phyloP scores from a whole-genome alignment of 2,888 invertebrate species.

The Kryphioiulus occultus region DNA sequence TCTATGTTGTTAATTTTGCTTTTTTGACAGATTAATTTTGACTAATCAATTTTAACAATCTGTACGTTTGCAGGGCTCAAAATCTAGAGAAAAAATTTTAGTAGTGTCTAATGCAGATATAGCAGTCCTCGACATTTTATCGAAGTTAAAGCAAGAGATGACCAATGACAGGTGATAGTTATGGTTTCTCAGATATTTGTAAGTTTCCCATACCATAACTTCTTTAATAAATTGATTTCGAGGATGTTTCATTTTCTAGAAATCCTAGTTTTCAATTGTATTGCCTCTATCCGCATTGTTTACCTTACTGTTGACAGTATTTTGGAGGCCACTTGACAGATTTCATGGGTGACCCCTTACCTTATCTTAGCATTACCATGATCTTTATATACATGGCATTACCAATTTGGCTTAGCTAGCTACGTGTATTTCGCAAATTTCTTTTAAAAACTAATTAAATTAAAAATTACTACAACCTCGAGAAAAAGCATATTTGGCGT shows the following conservation, averaged over 20 bases:
- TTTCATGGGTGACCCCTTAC: neutral
- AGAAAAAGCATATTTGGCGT: too few relatives aligned
- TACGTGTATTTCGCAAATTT: too few relatives aligned
- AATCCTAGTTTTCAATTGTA: neutral
- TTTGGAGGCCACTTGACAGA: neutral
- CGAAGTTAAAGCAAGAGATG: neutral
- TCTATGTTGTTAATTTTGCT: too few relatives aligned
- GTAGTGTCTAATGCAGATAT: neutral
- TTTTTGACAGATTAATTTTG: too few relatives aligned
- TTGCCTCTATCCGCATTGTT: too few relatives aligned
- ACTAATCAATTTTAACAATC: too few relatives aligned
- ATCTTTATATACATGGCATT: too few relatives aligned
- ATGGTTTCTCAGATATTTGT: neutral
- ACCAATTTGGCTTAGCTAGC: too few relatives aligned
- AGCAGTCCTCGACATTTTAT: neutral
- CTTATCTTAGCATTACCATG: neutral
- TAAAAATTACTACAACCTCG: neutral
- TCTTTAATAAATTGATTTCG: neutral
- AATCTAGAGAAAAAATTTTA: conserved; percentile 15
- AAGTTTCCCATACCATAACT: neutral
- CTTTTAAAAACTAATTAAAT: too few relatives aligned
- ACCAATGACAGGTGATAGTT: neutral
- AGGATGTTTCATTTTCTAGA: neutral
- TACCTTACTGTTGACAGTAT: too few relatives aligned
- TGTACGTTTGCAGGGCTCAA: neutral